A percentile compares a stretch with the other conserved stretches of the same genome.
phyloP scores from a whole-genome alignment of 2,113 vertebrate species.

The Mungos mungo region DNA sequence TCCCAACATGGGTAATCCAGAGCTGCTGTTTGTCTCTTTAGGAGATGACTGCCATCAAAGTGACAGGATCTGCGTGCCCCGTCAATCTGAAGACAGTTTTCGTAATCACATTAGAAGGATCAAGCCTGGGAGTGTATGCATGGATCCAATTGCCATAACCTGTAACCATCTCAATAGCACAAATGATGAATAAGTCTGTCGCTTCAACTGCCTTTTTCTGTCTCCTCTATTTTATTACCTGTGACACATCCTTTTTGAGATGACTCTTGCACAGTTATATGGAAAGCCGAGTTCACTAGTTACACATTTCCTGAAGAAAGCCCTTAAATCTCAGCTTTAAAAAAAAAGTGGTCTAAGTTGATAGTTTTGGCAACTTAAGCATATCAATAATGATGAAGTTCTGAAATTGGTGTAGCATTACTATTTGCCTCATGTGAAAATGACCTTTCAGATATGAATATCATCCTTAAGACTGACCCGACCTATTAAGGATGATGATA shows the following conservation, averaged over 20 bases:
- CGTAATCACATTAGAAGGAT: background rate
- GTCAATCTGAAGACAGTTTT: constrained; percentile 48
- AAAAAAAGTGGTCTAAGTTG: background rate
- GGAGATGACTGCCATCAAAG: background rate
- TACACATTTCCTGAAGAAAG: constrained; percentile 23
- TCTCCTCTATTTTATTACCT: constrained; percentile 49
- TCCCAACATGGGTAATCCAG: background rate
- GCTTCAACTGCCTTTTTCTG: constrained; percentile 1
- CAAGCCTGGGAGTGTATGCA: background rate
- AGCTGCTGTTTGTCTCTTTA: background rate
- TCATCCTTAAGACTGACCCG: background rate
- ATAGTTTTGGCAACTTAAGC: background rate
- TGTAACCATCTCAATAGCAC: background rate
- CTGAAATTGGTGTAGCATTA: constrained; percentile 4
- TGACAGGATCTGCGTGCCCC: background rate
- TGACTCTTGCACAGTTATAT: background rate
- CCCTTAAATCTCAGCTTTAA: constrained; percentile 36
- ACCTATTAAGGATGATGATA: background rate
- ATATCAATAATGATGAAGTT: background rate
- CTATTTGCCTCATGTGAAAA: constrained; percentile 58
- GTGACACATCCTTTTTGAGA: constrained; percentile 25
- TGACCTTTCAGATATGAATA: background rate
- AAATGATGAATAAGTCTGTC: background rate
- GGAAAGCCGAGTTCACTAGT: constrained; percentile 21
- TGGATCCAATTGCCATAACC: background rate